Evolutionary conservation across 2,113 vertebrate genomes (phyloP), one percentile per base, ranked within the genome.

Genomic region (Agelaius phoeniceus): DNA sequence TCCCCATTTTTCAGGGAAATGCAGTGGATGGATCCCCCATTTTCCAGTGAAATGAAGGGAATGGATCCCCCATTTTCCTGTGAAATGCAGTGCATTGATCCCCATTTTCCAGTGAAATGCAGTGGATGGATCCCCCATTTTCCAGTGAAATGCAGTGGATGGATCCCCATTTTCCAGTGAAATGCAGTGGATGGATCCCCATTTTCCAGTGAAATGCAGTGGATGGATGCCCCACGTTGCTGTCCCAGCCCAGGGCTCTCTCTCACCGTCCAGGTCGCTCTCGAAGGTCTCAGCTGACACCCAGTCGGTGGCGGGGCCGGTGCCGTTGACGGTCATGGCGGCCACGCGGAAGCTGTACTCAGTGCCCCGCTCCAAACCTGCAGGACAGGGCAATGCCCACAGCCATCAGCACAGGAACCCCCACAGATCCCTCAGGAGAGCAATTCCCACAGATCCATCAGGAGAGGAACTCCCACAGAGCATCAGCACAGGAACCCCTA

Each of bases 261-360:
- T 41, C 87, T 89, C 87, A 89, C 87, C 87, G 0, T 99, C 99
- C 41, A 99, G 97, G 93, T 99, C 99, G 19, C 99, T 99, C 98
- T 99, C 99, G 90, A 99, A 99, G 0, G 99, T 99, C 97, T 99
- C 99, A 1, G 99, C 97, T 1, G 98, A 97, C 26, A 97, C 92
- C 99, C 99, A 99, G 46, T 99, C 99, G 0, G 99, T 99, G 68
- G 99, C 98, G 0, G 98, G 99, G 21, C 99, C 99, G 0, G 99
- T 99, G 6, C 99, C 99, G 5, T 99, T 99, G 14, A 99, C 75
- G 0, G 99, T 99, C 74, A 99, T 93, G 65, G 99, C 99, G 5
- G 99, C 98, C 24, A 99, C 98, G 2, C 99, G 97, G 94, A 99
- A 99, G 44, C 99, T 98, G 96, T 99, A 99, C 77, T 99, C 99